Conservation (phyloP, 2,113 vertebrate species). For the Sigmodon hispidus region DNA sequence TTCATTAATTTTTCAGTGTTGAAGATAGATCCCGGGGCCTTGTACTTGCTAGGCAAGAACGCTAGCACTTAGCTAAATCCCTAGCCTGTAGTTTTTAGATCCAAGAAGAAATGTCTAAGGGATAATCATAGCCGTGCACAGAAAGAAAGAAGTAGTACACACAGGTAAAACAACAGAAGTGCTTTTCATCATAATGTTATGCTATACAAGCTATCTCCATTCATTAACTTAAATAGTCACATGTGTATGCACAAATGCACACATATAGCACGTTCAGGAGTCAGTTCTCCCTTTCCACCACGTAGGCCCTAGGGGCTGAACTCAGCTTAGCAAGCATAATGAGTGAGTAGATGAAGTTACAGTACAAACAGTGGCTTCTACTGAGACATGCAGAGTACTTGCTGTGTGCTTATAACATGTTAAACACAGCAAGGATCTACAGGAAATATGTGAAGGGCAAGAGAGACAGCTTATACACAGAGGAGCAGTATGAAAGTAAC, state of each 20-base stretch:
- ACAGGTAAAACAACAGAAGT: background rate
- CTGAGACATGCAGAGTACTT: background rate
- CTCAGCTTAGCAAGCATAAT: background rate
- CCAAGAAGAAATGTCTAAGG: slow-evolving; percentile 27
- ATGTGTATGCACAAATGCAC: background rate
- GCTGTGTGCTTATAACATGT: no score
- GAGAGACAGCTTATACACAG: background rate
- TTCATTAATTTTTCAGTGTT: background rate
- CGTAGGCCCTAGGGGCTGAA: background rate
- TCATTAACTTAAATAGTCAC: background rate
- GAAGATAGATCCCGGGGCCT: background rate
- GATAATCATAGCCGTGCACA: background rate
- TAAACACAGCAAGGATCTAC: background rate
- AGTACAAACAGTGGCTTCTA: background rate
- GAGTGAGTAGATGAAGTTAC: background rate
- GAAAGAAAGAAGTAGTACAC: background rate
- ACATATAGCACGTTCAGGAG: background rate
- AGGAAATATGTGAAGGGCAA: background rate
- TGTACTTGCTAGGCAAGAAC: background rate
- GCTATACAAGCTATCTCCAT: background rate
- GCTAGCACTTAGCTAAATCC: background rate
- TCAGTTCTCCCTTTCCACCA: background rate
- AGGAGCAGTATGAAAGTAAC: background rate
- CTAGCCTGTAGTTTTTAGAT: background rate
- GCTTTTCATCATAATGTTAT: background rate